These are phyloP conservation scores for Ophion costatus DNA, from an alignment of 2,888 invertebrate genomes.

Conservation along the genomic window DNA sequence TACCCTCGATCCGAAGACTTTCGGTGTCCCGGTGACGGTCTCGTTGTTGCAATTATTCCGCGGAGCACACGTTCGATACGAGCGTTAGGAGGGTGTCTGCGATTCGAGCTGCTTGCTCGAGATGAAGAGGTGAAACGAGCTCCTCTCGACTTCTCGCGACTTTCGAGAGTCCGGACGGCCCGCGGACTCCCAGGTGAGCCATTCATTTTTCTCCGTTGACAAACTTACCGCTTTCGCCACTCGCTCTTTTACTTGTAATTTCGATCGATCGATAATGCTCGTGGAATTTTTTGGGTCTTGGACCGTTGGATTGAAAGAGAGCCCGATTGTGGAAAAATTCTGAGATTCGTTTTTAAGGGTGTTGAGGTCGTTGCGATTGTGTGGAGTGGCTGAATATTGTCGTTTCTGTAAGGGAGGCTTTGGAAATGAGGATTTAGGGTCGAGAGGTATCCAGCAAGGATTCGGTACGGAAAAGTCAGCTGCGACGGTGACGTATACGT, in stretches of 20 bases:
- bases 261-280: too few species aligned
- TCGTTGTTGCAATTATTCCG: not conserved
- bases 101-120: not conserved
- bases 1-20: not conserved
- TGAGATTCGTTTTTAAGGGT: too few species aligned
- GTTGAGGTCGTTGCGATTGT: too few species aligned
- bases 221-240: not conserved
- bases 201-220: not conserved
- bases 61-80: not conserved
- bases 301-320: too few species aligned
- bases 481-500: not conserved
- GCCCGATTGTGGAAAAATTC: too few species aligned
- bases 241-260: not conserved
- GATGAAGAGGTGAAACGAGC: conserved; percentile 57
- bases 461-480: not conserved
- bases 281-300: too few species aligned
- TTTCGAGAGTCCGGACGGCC: conserved; percentile 61
- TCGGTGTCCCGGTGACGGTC: not conserved
- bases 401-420: too few species aligned
- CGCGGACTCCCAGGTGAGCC: conserved; percentile 58
- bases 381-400: too few species aligned
- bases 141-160: conserved; percentile 53
- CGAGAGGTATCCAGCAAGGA: too few species aligned
- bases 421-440: too few species aligned
- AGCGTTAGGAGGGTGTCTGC: not conserved